Percentiles rank a stretch among this genome's conserved stretches.
phyloP scores from a whole-genome alignment of 2,888 invertebrate genomes.

The Deilephila elpenor region DNA sequence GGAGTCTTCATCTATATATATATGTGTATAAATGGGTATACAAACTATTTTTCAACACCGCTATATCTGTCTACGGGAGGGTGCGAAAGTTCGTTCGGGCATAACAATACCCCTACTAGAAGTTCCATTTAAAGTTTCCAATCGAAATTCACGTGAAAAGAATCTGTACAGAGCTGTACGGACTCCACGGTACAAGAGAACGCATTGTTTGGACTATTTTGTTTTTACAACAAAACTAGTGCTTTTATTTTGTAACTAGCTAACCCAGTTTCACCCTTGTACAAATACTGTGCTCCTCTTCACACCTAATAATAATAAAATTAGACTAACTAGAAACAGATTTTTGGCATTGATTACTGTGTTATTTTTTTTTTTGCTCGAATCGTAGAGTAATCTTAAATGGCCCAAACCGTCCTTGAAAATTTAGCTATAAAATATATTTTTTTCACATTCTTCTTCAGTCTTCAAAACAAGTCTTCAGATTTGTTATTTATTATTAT shows the following conservation, averaged over 20 bases:
- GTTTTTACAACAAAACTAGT: neutral
- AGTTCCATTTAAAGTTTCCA: constrained; percentile 52
- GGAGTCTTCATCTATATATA: neutral
- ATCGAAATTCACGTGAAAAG: constrained; percentile 41
- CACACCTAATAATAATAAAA: too few relatives aligned
- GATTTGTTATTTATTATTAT: too few relatives aligned
- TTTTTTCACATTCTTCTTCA: too few relatives aligned
- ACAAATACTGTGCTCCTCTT: too few relatives aligned
- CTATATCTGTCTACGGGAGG: constrained; percentile 59
- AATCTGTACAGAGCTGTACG: constrained; percentile 6
- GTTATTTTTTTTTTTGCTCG: too few relatives aligned
- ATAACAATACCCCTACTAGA: constrained; percentile 57
- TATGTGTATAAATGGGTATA: neutral
- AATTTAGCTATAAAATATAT: too few relatives aligned
- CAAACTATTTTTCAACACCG: constrained; percentile 35
- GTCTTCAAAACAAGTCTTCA: too few relatives aligned
- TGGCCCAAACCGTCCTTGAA: too few relatives aligned
- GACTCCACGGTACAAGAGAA: neutral
- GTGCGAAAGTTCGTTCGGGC: constrained; percentile 63
- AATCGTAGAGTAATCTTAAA: too few relatives aligned
- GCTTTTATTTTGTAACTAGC: neutral
- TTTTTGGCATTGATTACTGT: too few relatives aligned
- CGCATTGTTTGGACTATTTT: constrained; percentile 13
- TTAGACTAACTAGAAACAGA: too few relatives aligned
- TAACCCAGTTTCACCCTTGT: neutral